Evolutionary conservation across 2,888 invertebrate species (phyloP), one percentile per base, ranked within the genome.

Genomic region (Drosophila mimetica): DNA sequence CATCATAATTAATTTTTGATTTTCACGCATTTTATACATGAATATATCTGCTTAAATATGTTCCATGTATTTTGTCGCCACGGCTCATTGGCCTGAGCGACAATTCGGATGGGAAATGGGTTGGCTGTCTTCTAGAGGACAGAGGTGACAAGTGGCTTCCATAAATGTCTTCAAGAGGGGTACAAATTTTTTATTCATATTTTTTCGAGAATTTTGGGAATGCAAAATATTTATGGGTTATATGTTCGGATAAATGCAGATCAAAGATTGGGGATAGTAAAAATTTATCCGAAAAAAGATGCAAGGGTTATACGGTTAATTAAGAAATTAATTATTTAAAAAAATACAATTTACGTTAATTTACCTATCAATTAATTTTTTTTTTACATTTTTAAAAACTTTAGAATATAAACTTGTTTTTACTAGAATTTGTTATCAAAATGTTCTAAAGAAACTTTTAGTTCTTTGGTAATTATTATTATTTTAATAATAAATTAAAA

Each of bases 1-100:
- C 75, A 79, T 71, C 60, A 88, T 88, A 88, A 86, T 88, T 86
- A 88, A 88, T 83, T 71, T 86, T 67, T 74, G 52, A 79, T 80
- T 50, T 73, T 55, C 47, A 60, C 73, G 53, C 53, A 50, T 64
- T 47, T 52, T 50, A 72, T 61, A 44, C 59, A 57, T 34, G 61
- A 70, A 76, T 53, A 50, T 80, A 70, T 39, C 39, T 18, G 18
- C 76, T 53, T 36, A 54, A 25, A 34, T 52, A 11, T 39, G 73
- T 76, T 69, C 51, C 63, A 53, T 69, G 66, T 74, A 67, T 86
- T 55, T 82, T 66, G 77, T 84, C 69, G 66, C 61, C 69, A 81
- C 71, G 55, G 74, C 71, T 76, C 82, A 77, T 81, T 80, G 82
- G 71, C 47, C 71, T 60, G 69, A 50, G 34, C 52, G 36, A 63